Base-by-base conservation (phyloP, 2,888 invertebrate genomes). In the Orchestes rusci region DNA sequence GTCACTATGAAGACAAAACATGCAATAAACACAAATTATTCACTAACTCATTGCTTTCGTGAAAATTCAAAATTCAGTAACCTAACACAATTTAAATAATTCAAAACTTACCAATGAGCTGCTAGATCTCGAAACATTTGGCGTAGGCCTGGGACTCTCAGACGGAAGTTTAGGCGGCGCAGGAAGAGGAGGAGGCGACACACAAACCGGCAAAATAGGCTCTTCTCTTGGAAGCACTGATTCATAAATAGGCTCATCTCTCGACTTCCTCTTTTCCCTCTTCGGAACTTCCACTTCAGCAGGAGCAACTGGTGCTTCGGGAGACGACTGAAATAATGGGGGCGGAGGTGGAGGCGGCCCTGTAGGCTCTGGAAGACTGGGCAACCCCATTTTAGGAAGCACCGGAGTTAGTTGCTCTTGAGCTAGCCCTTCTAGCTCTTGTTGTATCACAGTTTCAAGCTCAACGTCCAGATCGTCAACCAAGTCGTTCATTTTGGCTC, bases 401-500 rank as follows among this genome's bases (percentile, higher is more conserved):
- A 65, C 63, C 3, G 64, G 61, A 50, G 57, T 58, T 53, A 56
- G 61, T 51, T 68, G 66, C 53, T 71, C 70, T 53, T 70, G 56
- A 37, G 70, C 69, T 45, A 74, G 59, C 7, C 52, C 73, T 66
- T 72, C 76, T 53, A 75, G 63, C 59, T 79, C 81, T 58, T 77
- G 75, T 55, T 79, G 78, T 38, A 79, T 74, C 1, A 80, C 80
- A 12, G 73, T 75, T 62, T 80, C 80, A 51, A 82, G 59, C 74
- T 90, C 89, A 16, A 83, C 82, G 63, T 89, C 84, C 43, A 89
- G 67, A 65, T 89, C 87, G 60, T 83, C 83, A 2, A 86, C 87
- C 3, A 90, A 73, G 55, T 84, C 79, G 62, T 85, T 82, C 86
- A 90, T 88, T 58, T 83, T 82, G 59, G 84, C 84, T 1, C 85